Evolutionary conservation across 2,888 invertebrate species (phyloP).

Genomic region (Polyploca ridens): DNA sequence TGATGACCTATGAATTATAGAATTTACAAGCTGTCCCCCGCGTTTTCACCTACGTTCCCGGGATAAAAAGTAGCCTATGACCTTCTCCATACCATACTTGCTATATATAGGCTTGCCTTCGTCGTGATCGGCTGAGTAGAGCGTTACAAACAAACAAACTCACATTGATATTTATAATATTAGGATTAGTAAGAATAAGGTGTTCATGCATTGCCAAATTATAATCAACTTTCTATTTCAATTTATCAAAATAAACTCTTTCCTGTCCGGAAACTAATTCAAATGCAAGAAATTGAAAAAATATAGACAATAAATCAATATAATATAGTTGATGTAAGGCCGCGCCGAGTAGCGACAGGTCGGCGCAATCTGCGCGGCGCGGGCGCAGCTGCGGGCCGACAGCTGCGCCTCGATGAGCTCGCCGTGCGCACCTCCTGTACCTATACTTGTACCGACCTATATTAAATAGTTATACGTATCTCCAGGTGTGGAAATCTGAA

Average conservation of each 20-base stretch:
- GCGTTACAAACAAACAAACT: too few relatives aligned
- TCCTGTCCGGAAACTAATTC: background rate
- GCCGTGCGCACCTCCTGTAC: background rate
- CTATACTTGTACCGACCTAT: constrained; percentile 3
- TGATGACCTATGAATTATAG: too few relatives aligned
- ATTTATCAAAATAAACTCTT: background rate
- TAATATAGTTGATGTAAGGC: background rate
- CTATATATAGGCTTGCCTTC: too few relatives aligned
- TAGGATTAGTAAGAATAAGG: too few relatives aligned
- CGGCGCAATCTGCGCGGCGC: constrained; percentile 18
- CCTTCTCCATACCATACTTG: too few relatives aligned
- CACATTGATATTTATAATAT: too few relatives aligned
- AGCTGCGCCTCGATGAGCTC: constrained; percentile 19
- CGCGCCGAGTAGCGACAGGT: constrained; percentile 15
- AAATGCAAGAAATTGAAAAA: background rate
- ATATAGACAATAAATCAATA: constrained; percentile 2
- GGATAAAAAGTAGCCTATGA: too few relatives aligned
- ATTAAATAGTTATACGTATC: background rate
- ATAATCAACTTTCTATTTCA: too few relatives aligned
- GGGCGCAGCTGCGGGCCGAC: constrained; percentile 21
- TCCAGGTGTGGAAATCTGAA: background rate
- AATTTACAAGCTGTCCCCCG: too few relatives aligned
- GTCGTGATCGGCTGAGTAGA: too few relatives aligned
- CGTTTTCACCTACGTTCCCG: too few relatives aligned
- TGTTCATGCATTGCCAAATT: too few relatives aligned